These are phyloP conservation scores for Asobara japonica DNA, from an alignment of 1,140 invertebrate genomes.

Conservation along the genomic window DNA sequence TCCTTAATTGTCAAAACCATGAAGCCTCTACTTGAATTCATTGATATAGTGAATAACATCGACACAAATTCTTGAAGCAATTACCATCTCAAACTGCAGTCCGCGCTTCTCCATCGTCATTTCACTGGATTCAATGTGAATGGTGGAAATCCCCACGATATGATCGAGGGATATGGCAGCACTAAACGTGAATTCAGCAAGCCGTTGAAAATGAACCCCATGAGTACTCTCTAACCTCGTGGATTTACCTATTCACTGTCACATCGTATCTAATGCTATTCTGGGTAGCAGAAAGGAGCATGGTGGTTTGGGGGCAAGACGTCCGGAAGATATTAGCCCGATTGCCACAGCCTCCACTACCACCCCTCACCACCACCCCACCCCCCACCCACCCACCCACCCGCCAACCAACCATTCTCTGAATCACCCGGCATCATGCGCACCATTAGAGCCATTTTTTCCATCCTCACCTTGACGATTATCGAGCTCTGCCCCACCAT, in stretches of 20 bases:
- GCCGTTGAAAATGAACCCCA: constrained; percentile 56
- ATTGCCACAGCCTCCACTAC: no score
- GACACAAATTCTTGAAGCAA: neutral
- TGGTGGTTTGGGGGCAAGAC: constrained; percentile 31
- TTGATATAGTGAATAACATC: neutral
- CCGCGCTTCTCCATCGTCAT: neutral
- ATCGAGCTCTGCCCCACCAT: constrained; percentile 26
- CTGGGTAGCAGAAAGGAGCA: constrained; percentile 20
- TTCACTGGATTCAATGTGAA: constrained; percentile 9
- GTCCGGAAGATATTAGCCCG: constrained; percentile 51
- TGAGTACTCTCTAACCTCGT: constrained; percentile 45
- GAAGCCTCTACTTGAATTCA: neutral
- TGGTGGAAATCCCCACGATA: neutral
- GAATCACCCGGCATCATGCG: constrained; percentile 51
- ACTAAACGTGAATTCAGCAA: constrained; percentile 50
- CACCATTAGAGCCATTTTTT: constrained; percentile 45
- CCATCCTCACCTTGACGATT: constrained; percentile 37
- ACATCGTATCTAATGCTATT: constrained; percentile 24
- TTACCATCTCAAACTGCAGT: neutral
- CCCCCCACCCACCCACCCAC: constrained; percentile 40
- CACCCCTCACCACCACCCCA: no score
- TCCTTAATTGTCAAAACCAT: no score
- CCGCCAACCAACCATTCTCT: constrained; percentile 51
- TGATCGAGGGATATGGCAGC: constrained; percentile 41
- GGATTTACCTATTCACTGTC: constrained; percentile 31